Base-by-base conservation (phyloP, 2,797 vertebrate species). In the Picus viridis region DNA sequence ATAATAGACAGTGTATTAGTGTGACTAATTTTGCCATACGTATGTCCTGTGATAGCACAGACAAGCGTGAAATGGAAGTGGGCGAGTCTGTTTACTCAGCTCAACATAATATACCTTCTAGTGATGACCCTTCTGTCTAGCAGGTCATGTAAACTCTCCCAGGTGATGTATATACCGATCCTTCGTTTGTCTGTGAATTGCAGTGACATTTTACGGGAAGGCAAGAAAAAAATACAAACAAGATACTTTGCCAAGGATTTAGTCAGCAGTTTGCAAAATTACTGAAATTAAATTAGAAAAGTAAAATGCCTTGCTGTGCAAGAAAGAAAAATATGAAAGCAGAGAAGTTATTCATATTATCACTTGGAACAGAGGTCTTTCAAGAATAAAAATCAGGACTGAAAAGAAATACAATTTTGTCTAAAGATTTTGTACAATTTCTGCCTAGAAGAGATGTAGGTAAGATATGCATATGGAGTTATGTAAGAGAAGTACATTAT, bases 61-160 rank as follows among this genome's bases (percentile, higher is more conserved):
- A 43, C 16, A 20, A 53, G 26, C 61, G 15, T 59, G 29, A 76
- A 91, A 84, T 19, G 9, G 56, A 36, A 53, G 59, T 36, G 49
- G 26, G 23, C 49, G 41, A 65, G 39, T 86, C 45, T 93, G 86
- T 90, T 95, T 95, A 86, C 61, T 24, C 61, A 82, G 51, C 62
- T 64, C 77, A 77, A 49, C 61, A 18, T 80, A 59, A 84, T 81
- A 68, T 95, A 70, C 77, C 57, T 84, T 77, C 49, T 16, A 23
- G 70, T 51, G 85, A 19, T 84, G 87, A 86, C 85, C 69, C 53
- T 20, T 79, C 83, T 91, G 82, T 88, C 82, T 85, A 23, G 32
- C 49, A 88, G 93, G 87, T 89, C 85, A 39, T 49, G 68, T 86
- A 96, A 93, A 89, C 90, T 88, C 78, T 95, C 74, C 53, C n/a